These are phyloP conservation scores for Phylloscopus whistleri DNA, from an alignment of 2,113 vertebrate species.

Conservation along the genomic window DNA sequence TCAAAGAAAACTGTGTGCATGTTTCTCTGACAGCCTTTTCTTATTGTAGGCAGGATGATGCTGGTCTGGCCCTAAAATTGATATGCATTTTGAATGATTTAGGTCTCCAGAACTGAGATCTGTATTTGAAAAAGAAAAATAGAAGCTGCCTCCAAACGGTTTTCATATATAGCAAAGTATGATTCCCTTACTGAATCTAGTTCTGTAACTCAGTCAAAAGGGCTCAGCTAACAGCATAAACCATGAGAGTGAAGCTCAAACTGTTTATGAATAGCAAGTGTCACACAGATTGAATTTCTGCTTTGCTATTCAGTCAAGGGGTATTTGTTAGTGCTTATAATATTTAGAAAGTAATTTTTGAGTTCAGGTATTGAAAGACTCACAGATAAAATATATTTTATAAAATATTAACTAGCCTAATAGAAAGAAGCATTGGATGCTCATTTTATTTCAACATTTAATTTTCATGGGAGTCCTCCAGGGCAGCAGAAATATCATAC, in stretches of 20 bases:
- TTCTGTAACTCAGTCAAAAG: slow-evolving; percentile 18
- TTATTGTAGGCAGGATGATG: not conserved
- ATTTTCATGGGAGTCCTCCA: slow-evolving; percentile 63
- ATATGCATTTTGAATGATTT: slow-evolving; percentile 1
- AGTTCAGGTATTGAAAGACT: slow-evolving; percentile 46
- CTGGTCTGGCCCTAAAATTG: not conserved
- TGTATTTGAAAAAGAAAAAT: slow-evolving; percentile 14
- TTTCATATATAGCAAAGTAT: not conserved
- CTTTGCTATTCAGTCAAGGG: slow-evolving; percentile 55
- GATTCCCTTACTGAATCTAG: slow-evolving; percentile 2
- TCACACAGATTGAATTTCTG: slow-evolving; percentile 48
- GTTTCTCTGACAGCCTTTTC: not conserved
- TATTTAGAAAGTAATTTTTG: slow-evolving; percentile 51
- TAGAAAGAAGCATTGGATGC: slow-evolving; percentile 1
- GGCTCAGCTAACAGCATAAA: slow-evolving; percentile 32
- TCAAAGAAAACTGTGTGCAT: not conserved
- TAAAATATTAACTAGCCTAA: slow-evolving; percentile 41
- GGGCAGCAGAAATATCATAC: slow-evolving; percentile 29
- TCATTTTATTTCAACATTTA: slow-evolving; percentile 62
- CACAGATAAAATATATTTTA: slow-evolving; percentile 22
- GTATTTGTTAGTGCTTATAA: slow-evolving; percentile 50
- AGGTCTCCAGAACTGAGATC: not conserved
- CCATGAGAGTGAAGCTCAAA: not conserved
- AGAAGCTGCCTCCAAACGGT: not conserved
- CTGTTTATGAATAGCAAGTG: slow-evolving; percentile 49